Base-by-base conservation (phyloP, 2,113 vertebrate species). In the Setophaga kirtlandii region DNA sequence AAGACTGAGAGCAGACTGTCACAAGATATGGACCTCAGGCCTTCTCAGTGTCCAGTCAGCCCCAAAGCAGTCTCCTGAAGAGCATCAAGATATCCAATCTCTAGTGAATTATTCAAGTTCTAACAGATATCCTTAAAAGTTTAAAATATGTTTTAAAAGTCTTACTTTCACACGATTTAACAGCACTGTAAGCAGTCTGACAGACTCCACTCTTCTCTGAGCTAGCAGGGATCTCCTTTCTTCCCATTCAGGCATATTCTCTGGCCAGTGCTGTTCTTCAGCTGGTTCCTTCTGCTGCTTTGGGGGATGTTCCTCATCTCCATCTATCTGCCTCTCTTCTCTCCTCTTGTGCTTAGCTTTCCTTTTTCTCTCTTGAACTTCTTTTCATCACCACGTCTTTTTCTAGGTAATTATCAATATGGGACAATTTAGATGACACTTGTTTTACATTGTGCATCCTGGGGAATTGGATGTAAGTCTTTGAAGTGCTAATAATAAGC, bases 121-220 rank as follows among this genome's bases (percentile, higher is more conserved):
- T 77, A 93, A 68, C 46, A 93, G 89, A 92, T 50, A 88, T 1
- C 52, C 60, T 91, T 82, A 68, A 77, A 71, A 80, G 46, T 49
- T 91, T 87, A 83, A 96, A 93, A 87, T 83, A 95, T 3, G 28
- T 93, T 92, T 90, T 79, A 90, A 95, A 97, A 80, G 83, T 96
- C 98, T 98, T 98, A 98, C 98, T 97, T 97, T 96, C 94, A 98
- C 97, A 95, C 95, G 97, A 89, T 94, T 98, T 95, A 98, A 97
- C 87, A 98, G 98, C 47, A 97, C 95, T 46, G 93, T 95, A 47
- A 98, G 97, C 93, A 98, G 97, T 76, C 96, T 95, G 80, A 98
- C 87, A 85, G 98, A 98, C 70, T 98, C 98, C 79, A 97, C 97
- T 85, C 95, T 94, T 96, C 98, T 98, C 97, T 97, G 98, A 92